Conservation (phyloP, 2,113 vertebrate genomes). For the Cheirogaleus medius region DNA sequence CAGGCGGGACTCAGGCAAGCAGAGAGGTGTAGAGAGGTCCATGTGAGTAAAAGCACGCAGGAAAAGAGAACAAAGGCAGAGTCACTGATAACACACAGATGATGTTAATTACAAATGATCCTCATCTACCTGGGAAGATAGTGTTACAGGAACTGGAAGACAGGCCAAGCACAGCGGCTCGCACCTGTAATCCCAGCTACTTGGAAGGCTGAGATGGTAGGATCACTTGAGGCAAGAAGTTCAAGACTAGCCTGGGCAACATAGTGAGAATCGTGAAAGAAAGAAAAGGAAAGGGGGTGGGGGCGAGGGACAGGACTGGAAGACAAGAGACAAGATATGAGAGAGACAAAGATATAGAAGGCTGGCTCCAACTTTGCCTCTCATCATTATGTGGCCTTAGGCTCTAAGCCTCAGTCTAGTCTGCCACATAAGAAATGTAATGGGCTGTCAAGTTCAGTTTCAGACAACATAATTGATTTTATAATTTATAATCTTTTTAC, state of each 20-base stretch:
- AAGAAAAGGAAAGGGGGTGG: too few relatives aligned
- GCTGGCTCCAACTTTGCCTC: neutral
- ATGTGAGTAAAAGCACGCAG: neutral
- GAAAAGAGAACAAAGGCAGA: neutral
- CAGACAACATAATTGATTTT: too few relatives aligned
- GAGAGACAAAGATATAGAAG: neutral
- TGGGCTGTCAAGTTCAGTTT: too few relatives aligned
- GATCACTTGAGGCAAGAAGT: too few relatives aligned
- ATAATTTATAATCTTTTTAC: too few relatives aligned
- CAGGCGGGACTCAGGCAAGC: neutral
- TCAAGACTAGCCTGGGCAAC: too few relatives aligned
- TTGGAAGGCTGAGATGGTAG: too few relatives aligned
- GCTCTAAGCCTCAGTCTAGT: neutral
- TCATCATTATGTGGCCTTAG: neutral
- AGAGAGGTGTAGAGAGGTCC: neutral
- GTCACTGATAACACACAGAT: neutral
- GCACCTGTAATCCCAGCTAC: too few relatives aligned
- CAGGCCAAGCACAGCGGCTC: neutral
- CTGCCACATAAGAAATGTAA: neutral
- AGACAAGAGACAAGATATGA: neutral
- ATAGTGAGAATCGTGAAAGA: too few relatives aligned
- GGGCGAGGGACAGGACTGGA: too few relatives aligned
- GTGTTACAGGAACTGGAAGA: neutral
- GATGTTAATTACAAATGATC: neutral
- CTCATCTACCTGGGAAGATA: neutral